Percentiles rank a stretch among this genome's conserved stretches.
Conservation (phyloP, 2,797 vertebrate species). For the Trichosurus vulpecula region DNA sequence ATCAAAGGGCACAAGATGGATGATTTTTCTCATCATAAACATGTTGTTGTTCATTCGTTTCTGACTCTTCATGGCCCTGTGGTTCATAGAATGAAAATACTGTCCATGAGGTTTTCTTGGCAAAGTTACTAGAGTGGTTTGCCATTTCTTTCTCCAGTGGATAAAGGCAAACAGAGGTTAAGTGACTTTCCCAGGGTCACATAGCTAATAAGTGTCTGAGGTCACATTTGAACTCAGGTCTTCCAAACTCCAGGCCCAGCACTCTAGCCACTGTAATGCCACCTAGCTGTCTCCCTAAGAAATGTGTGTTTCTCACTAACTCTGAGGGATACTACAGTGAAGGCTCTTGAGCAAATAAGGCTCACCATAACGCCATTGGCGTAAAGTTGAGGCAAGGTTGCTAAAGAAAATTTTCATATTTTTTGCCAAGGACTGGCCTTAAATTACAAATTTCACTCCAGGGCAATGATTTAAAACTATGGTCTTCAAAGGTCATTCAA, state of each 20-base stretch:
- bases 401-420: not conserved
- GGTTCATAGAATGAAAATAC: not conserved
- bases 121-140: not conserved
- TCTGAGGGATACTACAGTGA: not conserved
- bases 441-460: conserved; percentile 6
- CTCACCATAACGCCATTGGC: not conserved
- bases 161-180: not conserved
- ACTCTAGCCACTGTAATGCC: not conserved
- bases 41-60: not conserved
- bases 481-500: not conserved
- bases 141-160: not conserved
- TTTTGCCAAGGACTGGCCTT: not conserved
- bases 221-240: not conserved
- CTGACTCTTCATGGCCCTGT: not conserved
- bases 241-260: not conserved
- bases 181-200: not conserved
- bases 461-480: not conserved
- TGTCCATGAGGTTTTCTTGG: not conserved
- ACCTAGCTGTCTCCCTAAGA: not conserved
- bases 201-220: not conserved
- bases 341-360: not conserved
- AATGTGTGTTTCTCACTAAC: not conserved
- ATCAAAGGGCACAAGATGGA: not conserved
- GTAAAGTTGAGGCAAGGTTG: not conserved
- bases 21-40: not conserved